Percentiles rank a stretch among this genome's conserved stretches.
Evolutionary conservation across 1,140 invertebrate genomes (phyloP).

Genomic region (Zophobas atratus): DNA sequence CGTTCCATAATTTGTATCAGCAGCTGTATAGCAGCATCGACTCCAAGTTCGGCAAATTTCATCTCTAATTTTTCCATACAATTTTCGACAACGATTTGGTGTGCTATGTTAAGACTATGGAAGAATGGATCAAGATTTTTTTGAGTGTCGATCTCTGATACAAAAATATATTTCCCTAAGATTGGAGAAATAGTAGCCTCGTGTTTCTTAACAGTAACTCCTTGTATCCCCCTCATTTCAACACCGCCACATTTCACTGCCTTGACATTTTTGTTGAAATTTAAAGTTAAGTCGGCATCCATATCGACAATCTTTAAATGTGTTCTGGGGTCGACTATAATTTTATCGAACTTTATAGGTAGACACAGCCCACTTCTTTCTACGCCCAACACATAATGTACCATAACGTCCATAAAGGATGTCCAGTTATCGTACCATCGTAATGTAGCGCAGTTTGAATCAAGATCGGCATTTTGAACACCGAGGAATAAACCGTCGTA

Average conservation of each 20-base stretch:
- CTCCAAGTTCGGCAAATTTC: slow-evolving; percentile 81
- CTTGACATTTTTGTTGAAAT: slow-evolving; percentile 71
- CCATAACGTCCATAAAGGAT: slow-evolving; percentile 39
- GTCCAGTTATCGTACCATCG: slow-evolving; percentile 47
- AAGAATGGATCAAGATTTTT: slow-evolving; percentile 75
- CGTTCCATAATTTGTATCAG: not conserved
- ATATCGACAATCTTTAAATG: slow-evolving; percentile 1
- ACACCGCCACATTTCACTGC: slow-evolving; percentile 89
- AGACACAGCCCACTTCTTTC: slow-evolving; percentile 20
- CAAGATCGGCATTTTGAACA: slow-evolving; percentile 13
- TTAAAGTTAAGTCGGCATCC: slow-evolving; percentile 33
- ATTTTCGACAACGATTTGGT: slow-evolving; percentile 88
- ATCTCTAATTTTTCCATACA: slow-evolving; percentile 77
- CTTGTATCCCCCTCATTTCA: slow-evolving; percentile 89
- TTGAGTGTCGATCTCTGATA: slow-evolving; percentile 81
- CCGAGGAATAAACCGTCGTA: slow-evolving; percentile 29
- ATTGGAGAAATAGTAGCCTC: too few species aligned
- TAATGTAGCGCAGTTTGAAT: slow-evolving; percentile 33
- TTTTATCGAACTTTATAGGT: slow-evolving; percentile 37
- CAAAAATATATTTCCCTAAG: slow-evolving; percentile 86
- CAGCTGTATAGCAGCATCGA: not conserved
- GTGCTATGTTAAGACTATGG: slow-evolving; percentile 75
- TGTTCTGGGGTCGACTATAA: slow-evolving; percentile 40
- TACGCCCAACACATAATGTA: slow-evolving; percentile 27
- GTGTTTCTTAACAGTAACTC: slow-evolving; percentile 81